Percentiles rank a stretch among this genome's conserved stretches.
Conservation (phyloP, 2,888 invertebrate genomes). For the Megaustenia siamemsis region DNA sequence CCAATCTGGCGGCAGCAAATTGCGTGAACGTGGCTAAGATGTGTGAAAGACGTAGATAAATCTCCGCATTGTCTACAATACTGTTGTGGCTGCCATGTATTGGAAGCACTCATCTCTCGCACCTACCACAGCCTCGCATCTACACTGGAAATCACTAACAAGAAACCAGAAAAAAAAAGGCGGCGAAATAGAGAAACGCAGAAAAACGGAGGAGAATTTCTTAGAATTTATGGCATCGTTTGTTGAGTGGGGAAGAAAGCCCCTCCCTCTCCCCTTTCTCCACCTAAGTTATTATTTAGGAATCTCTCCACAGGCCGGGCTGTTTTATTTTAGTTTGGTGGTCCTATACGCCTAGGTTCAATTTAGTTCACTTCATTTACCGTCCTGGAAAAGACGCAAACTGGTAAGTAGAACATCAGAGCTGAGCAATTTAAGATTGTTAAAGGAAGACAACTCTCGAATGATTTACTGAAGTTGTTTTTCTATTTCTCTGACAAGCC, state of each 20-base stretch:
- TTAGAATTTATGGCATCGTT: not conserved
- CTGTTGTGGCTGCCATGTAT: not conserved
- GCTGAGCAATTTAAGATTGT: not conserved
- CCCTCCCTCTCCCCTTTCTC: no score
- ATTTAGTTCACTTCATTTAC: slow-evolving; percentile 35
- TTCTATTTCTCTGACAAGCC: not conserved
- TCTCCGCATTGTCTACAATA: slow-evolving; percentile 23
- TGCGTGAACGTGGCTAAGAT: not conserved
- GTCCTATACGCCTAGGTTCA: slow-evolving; percentile 2
- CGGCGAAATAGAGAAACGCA: not conserved
- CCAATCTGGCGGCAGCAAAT: slow-evolving; percentile 13
- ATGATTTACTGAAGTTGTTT: slow-evolving; percentile 27
- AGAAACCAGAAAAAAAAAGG: not conserved
- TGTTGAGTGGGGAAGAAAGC: not conserved
- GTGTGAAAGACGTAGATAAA: not conserved
- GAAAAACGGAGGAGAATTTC: not conserved
- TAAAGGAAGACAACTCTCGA: slow-evolving; percentile 3
- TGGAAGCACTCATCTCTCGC: slow-evolving; percentile 5
- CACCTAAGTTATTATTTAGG: slow-evolving; percentile 24
- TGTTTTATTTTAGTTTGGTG: slow-evolving; percentile 8
- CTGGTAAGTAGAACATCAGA: not conserved
- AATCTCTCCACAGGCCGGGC: not conserved
- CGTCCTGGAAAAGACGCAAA: not conserved
- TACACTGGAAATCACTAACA: not conserved
- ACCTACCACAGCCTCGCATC: slow-evolving; percentile 15